phyloP scores from a whole-genome alignment of 2,888 invertebrate species.

The Bembecia ichneumoniformis region DNA sequence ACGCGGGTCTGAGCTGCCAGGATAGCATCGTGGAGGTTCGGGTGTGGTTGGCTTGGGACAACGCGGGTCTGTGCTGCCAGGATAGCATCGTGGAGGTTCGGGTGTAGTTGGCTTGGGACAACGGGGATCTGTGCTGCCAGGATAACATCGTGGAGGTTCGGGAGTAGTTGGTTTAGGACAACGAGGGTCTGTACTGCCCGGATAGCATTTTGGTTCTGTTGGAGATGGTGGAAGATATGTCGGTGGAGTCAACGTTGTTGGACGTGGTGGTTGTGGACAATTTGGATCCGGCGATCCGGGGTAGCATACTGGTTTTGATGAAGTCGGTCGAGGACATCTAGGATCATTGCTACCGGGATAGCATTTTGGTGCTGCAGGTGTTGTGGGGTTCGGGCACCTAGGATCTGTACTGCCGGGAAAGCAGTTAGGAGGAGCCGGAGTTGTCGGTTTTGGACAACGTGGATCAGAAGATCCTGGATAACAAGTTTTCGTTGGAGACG shows the following conservation, averaged over 20 bases:
- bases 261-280: slow-evolving; percentile 27
- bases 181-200: slow-evolving; percentile 25
- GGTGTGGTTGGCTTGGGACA: slow-evolving; percentile 30
- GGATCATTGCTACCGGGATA: slow-evolving; percentile 26
- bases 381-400: slow-evolving; percentile 5
- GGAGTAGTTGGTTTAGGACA: slow-evolving; percentile 21
- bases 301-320: slow-evolving; percentile 10
- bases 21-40: slow-evolving; percentile 23
- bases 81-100: slow-evolving; percentile 22
- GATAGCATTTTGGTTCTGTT: slow-evolving; percentile 23
- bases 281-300: slow-evolving; percentile 38
- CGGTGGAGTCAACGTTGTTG: slow-evolving; percentile 23
- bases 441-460: slow-evolving; percentile 1
- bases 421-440: slow-evolving; percentile 8
- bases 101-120: slow-evolving; percentile 27
- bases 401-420: slow-evolving; percentile 15
- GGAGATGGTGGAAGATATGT: slow-evolving; percentile 20
- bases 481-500: slow-evolving; percentile 15
- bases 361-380: slow-evolving; percentile 14
- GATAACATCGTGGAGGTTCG: slow-evolving; percentile 22
- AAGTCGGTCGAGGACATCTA: slow-evolving; percentile 17
- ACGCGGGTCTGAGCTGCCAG: slow-evolving; percentile 33
- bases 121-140: slow-evolving; percentile 25
- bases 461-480: slow-evolving; percentile 15
- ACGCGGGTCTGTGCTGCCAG: slow-evolving; percentile 22